A percentile compares a stretch with the other conserved stretches of the same genome.
phyloP scores from a whole-genome alignment of 2,888 invertebrate species.

The Hirtodrosophila cameraria region DNA sequence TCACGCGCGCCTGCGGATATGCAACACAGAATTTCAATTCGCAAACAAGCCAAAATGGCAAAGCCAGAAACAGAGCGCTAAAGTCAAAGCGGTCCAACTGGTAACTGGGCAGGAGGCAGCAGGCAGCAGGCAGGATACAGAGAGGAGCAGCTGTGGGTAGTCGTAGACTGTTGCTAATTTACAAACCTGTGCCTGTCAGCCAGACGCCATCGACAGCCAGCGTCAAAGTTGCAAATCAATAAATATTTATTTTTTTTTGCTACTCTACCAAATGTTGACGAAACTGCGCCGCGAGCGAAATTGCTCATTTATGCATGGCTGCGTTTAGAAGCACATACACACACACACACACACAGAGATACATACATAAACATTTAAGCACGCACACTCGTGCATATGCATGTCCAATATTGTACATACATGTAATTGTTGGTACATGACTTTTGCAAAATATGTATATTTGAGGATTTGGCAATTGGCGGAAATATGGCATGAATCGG shows the following conservation, averaged over 20 bases:
- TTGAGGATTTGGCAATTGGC: no score
- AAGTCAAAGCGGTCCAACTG: slow-evolving; percentile 13
- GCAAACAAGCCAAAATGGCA: slow-evolving; percentile 60
- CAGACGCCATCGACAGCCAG: slow-evolving; percentile 41
- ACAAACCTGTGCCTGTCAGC: slow-evolving; percentile 64
- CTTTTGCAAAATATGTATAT: slow-evolving; percentile 42
- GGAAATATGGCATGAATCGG: no score
- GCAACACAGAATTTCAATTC: slow-evolving; percentile 79
- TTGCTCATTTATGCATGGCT: slow-evolving; percentile 78
- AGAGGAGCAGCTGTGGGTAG: background rate
- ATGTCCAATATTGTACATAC: slow-evolving; percentile 47
- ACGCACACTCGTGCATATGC: slow-evolving; percentile 16
- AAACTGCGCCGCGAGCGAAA: slow-evolving; percentile 68
- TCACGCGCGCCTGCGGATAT: slow-evolving; percentile 79
- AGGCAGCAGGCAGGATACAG: background rate
- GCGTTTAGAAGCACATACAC: slow-evolving; percentile 59
- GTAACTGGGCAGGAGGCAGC: background rate
- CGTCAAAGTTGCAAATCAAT: slow-evolving; percentile 74
- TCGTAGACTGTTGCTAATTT: slow-evolving; percentile 71
- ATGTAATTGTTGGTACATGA: slow-evolving; percentile 71
- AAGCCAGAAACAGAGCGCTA: slow-evolving; percentile 13
- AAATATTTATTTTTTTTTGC: slow-evolving; percentile 58
- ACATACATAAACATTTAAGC: slow-evolving; percentile 2
- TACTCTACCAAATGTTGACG: slow-evolving; percentile 71
- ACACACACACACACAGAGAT: slow-evolving; percentile 22